Evolutionary conservation across 2,888 invertebrate genomes (phyloP).

Genomic region (Athalia circularis): DNA sequence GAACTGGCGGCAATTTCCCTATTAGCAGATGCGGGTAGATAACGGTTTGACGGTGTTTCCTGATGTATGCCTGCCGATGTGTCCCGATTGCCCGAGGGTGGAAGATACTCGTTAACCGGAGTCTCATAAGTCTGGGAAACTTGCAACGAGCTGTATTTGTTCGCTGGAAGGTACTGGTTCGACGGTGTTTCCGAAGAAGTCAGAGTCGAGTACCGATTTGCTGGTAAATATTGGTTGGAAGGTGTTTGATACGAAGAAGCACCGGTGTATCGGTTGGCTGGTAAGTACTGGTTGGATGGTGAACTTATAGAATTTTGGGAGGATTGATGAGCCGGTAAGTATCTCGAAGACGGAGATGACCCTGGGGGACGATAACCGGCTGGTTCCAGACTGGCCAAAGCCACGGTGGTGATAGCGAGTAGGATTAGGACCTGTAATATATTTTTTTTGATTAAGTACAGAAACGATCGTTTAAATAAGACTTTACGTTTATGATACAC

Average conservation of each 20-base stretch:
- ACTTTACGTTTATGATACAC: slow-evolving; percentile 28
- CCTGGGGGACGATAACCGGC: slow-evolving; percentile 61
- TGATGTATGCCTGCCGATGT: too few species aligned
- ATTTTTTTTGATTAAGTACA: neutral
- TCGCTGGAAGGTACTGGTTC: slow-evolving; percentile 51
- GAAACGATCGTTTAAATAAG: slow-evolving; percentile 31
- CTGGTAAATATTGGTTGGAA: neutral
- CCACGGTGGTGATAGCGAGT: slow-evolving; percentile 55
- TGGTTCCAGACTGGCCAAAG: slow-evolving; percentile 63
- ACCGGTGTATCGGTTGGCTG: slow-evolving; percentile 3
- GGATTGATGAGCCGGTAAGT: slow-evolving; percentile 40
- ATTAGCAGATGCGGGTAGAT: slow-evolving; percentile 41
- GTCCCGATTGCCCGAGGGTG: slow-evolving; percentile 39
- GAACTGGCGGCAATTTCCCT: slow-evolving; percentile 4
- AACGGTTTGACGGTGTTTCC: slow-evolving; percentile 46
- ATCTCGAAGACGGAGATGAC: slow-evolving; percentile 52
- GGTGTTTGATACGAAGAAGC: neutral
- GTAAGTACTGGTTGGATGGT: slow-evolving; percentile 21
- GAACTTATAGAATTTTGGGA: slow-evolving; percentile 14
- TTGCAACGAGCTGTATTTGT: slow-evolving; percentile 24
- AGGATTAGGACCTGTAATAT: slow-evolving; percentile 54
- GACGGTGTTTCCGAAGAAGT: slow-evolving; percentile 45
- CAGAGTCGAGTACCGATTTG: neutral
- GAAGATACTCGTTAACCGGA: slow-evolving; percentile 50
- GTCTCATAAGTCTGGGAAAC: slow-evolving; percentile 13